A percentile compares a stretch with the other conserved stretches of the same genome.
Evolutionary conservation across 2,888 invertebrate species (phyloP).

Genomic region (Hofmannophila pseudospretella): DNA sequence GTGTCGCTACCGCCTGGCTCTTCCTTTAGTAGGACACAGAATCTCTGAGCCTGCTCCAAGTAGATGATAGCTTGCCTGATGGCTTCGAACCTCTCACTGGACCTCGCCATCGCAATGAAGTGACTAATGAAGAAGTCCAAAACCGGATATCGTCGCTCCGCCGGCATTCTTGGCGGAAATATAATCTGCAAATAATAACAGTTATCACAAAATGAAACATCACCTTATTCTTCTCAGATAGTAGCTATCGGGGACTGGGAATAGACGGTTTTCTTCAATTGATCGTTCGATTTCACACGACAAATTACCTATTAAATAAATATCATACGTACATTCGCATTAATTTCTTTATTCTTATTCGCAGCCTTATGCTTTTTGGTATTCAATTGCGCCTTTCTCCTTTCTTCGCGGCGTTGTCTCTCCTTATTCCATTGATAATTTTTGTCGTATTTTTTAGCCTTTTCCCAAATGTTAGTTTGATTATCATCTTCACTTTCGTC

Average conservation of each 20-base stretch:
- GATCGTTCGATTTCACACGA: no score
- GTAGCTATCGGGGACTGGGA: no score
- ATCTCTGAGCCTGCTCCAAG: constrained; percentile 82
- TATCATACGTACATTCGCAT: constrained; percentile 78
- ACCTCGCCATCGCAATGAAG: constrained; percentile 83
- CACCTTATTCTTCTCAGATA: no score
- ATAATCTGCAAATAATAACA: constrained; percentile 40
- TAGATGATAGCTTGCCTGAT: constrained; percentile 81
- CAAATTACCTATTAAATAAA: no score
- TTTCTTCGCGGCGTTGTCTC: constrained; percentile 55
- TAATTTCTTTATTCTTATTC: constrained; percentile 68
- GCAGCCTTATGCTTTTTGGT: constrained; percentile 45
- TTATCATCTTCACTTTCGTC: constrained; percentile 63
- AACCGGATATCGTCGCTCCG: constrained; percentile 78
- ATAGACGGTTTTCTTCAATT: no score
- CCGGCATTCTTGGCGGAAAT: constrained; percentile 70
- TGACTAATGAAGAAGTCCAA: constrained; percentile 85
- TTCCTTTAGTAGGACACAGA: constrained; percentile 80
- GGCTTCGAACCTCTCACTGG: constrained; percentile 79
- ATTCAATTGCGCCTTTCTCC: constrained; percentile 43
- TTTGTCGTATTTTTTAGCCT: constrained; percentile 70
- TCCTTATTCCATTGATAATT: no score
- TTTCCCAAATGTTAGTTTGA: constrained; percentile 57
- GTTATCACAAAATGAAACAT: no score
- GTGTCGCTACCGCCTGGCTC: constrained; percentile 74